Evolutionary conservation across 2,888 invertebrate genomes (phyloP).

Genomic region (Venustoraphidia nigricollis): DNA sequence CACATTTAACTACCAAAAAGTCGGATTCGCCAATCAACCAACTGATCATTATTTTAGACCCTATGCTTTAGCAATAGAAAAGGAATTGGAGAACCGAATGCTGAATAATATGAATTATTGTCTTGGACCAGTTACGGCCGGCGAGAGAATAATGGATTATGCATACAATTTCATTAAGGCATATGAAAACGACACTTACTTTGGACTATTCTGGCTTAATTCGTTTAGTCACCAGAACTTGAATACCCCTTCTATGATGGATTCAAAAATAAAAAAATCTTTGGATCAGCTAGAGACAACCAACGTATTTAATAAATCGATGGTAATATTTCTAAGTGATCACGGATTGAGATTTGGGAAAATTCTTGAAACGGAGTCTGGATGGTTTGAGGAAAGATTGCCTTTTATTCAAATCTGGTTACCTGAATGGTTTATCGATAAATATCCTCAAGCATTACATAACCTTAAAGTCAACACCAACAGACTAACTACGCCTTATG

Average conservation of each 20-base stretch:
- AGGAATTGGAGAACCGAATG: constrained; percentile 30
- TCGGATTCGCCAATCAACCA: constrained; percentile 56
- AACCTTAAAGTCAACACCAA: constrained; percentile 45
- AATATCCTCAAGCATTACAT: constrained; percentile 35
- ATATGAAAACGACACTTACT: constrained; percentile 44
- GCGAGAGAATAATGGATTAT: constrained; percentile 51
- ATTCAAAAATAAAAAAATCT: constrained; percentile 40
- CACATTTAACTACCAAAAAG: constrained; percentile 58
- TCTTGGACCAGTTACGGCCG: constrained; percentile 42
- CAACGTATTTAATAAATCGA: constrained; percentile 44
- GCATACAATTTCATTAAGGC: constrained; percentile 49
- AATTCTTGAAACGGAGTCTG: constrained; percentile 47
- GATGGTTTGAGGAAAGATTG: constrained; percentile 63
- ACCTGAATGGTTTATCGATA: constrained; percentile 42
- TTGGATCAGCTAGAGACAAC: constrained; percentile 38
- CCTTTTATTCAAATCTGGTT: constrained; percentile 57
- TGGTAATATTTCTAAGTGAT: constrained; percentile 61
- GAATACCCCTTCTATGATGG: constrained; percentile 51
- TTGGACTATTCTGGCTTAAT: constrained; percentile 71
- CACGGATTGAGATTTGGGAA: constrained; percentile 66
- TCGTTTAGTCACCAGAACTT: constrained; percentile 59
- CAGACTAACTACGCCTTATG: constrained; percentile 59
- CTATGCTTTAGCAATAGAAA: constrained; percentile 51
- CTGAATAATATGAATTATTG: constrained; percentile 39
- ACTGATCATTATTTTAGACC: constrained; percentile 72